Evolutionary conservation across 1,140 invertebrate species (phyloP).

Genomic region (Eurosta solidaginis): DNA sequence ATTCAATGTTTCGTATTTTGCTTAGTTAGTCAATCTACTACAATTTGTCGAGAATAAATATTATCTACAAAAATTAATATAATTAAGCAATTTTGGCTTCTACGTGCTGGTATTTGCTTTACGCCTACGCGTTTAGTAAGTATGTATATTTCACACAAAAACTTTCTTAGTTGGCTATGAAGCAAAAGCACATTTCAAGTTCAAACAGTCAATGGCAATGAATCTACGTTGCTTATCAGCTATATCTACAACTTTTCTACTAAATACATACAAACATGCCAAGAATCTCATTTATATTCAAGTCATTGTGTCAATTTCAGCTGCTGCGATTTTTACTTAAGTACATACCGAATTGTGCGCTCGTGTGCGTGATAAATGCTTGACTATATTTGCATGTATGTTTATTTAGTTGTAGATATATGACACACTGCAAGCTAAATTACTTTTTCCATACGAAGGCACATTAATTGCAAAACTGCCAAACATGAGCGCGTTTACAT

Average conservation of each 20-base stretch:
- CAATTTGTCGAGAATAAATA: too few relatives aligned
- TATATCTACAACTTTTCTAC: neutral
- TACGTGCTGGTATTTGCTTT: too few relatives aligned
- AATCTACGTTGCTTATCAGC: neutral
- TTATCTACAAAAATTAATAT: too few relatives aligned
- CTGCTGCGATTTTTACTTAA: neutral
- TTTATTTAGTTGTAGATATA: neutral
- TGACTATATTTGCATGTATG: neutral
- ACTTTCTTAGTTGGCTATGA: too few relatives aligned
- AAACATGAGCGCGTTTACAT: neutral
- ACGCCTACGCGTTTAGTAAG: too few relatives aligned
- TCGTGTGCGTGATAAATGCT: neutral
- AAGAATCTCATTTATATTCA: neutral
- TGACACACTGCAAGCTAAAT: neutral
- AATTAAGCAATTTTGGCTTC: too few relatives aligned
- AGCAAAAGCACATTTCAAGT: too few relatives aligned
- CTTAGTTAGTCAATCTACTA: too few relatives aligned
- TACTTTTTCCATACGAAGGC: slow-evolving; percentile 9
- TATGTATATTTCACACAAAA: too few relatives aligned
- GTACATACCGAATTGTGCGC: neutral
- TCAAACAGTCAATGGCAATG: too few relatives aligned
- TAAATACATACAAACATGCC: neutral
- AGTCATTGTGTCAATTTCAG: neutral
- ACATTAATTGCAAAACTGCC: slow-evolving; percentile 15
- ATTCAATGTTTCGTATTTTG: too few relatives aligned